Percentiles rank a stretch among this genome's conserved stretches.
Conservation (phyloP, 2,888 invertebrate species). For the Coecobrya sp. region DNA sequence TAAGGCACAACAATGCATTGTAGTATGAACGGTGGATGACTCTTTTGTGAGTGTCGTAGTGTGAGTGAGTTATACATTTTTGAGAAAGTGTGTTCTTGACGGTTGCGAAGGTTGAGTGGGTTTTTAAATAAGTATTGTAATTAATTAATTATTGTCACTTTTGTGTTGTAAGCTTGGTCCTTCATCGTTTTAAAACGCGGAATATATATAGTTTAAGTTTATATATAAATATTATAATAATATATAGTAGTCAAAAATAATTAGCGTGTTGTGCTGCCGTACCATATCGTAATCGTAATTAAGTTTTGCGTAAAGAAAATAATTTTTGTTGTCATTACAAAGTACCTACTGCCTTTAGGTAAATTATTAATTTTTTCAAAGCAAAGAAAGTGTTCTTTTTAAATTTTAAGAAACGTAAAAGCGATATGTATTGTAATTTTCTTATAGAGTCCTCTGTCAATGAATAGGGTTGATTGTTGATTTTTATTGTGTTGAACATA, state of each 20-base stretch:
- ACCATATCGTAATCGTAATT: constrained; percentile 46
- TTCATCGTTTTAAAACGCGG: constrained; percentile 15
- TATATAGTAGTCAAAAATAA: neutral
- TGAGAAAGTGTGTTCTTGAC: constrained; percentile 67
- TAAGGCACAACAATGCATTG: constrained; percentile 65
- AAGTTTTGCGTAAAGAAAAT: neutral
- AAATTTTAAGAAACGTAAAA: constrained; percentile 42
- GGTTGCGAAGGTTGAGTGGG: constrained; percentile 75
- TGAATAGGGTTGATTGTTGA: constrained; percentile 16
- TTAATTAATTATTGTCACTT: constrained; percentile 16
- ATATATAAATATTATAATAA: neutral
- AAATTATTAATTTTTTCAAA: constrained; percentile 31
- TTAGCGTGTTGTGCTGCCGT: constrained; percentile 10
- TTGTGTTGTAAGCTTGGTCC: constrained; percentile 39
- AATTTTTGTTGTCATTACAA: constrained; percentile 43
- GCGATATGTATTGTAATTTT: neutral
- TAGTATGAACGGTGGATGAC: constrained; percentile 82
- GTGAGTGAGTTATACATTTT: constrained; percentile 76
- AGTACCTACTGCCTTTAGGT: constrained; percentile 53
- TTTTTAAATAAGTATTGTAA: constrained; percentile 3
- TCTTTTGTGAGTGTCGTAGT: constrained; percentile 69
- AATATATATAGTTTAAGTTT: too few relatives aligned
- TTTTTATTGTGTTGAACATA: constrained; percentile 29
- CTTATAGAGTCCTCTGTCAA: constrained; percentile 5
- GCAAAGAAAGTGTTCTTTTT: constrained; percentile 63